Conservation (phyloP, 1,140 invertebrate genomes). For the Acyrthosiphon pisum region DNA sequence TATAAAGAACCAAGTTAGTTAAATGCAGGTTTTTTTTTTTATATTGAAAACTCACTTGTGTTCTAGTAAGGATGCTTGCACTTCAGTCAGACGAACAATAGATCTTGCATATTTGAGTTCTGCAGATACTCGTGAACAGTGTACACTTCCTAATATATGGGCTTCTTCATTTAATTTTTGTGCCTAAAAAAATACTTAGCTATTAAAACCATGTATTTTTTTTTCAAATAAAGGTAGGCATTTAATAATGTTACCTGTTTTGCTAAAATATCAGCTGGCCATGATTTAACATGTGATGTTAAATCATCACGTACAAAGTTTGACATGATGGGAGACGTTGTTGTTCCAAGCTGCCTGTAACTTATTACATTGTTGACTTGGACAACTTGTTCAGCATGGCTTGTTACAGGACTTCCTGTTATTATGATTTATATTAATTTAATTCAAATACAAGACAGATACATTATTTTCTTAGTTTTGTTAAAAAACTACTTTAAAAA, state of each 20-base stretch:
- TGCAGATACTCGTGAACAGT: conserved; percentile 91
- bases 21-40: neutral
- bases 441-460: neutral
- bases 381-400: conserved; percentile 41
- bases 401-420: conserved; percentile 46
- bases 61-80: conserved; percentile 95
- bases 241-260: conserved; percentile 77
- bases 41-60: conserved; percentile 77
- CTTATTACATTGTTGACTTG: conserved; percentile 50
- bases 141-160: conserved; percentile 82
- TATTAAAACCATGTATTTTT: neutral
- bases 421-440: neutral
- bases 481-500: neutral
- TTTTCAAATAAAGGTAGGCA: neutral
- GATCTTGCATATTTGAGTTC: conserved; percentile 94
- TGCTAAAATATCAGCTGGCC: conserved; percentile 90
- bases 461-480: neutral
- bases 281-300: conserved; percentile 87
- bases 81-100: conserved; percentile 92
- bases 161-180: conserved; percentile 85
- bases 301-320: conserved; percentile 92
- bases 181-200: conserved; percentile 67
- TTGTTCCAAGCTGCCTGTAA: conserved; percentile 68
- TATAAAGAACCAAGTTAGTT: conserved; percentile 22
- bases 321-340: conserved; percentile 83